Percentiles rank a stretch among this genome's conserved stretches.
phyloP scores from a whole-genome alignment of 1,140 invertebrate genomes.

The Drosophila novamexicana region DNA sequence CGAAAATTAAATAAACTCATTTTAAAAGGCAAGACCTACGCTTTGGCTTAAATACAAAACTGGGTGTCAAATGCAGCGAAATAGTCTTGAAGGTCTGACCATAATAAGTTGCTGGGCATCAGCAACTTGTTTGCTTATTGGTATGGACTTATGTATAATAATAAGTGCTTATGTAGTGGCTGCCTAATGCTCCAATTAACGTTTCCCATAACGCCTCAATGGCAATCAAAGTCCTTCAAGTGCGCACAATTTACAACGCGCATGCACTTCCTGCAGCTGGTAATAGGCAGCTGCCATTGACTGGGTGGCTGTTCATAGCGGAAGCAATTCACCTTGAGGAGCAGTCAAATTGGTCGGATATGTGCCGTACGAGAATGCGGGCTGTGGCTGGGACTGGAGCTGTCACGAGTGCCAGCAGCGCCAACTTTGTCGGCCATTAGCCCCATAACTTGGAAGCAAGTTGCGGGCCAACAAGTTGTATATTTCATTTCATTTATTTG shows the following conservation, averaged over 20 bases:
- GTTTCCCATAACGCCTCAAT: not conserved
- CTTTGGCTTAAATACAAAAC: no score
- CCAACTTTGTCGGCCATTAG: conserved; percentile 43
- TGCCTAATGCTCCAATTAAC: conserved; percentile 31
- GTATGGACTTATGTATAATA: not conserved
- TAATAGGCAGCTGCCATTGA: conserved; percentile 1
- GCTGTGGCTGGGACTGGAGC: not conserved
- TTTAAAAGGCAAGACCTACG: no score
- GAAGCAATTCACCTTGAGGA: conserved; percentile 28
- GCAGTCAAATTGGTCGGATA: conserved; percentile 42
- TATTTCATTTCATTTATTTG: conserved; percentile 46
- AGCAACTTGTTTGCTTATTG: not conserved
- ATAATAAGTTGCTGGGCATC: no score
- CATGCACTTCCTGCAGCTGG: conserved; percentile 19
- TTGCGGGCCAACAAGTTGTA: conserved; percentile 13
- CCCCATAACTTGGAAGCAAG: conserved; percentile 19
- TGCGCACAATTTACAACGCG: conserved; percentile 4
- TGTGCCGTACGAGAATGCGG: not conserved
- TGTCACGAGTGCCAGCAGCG: conserved; percentile 26
- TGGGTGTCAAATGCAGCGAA: no score
- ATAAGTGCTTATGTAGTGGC: not conserved
- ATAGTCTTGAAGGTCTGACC: no score
- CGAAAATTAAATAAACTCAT: no score
- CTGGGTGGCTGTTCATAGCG: conserved; percentile 8
- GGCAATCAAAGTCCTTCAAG: conserved; percentile 12